These are phyloP conservation scores for Rhadina sibilatrix DNA, from an alignment of 2,113 vertebrate genomes.

Conservation along the genomic window DNA sequence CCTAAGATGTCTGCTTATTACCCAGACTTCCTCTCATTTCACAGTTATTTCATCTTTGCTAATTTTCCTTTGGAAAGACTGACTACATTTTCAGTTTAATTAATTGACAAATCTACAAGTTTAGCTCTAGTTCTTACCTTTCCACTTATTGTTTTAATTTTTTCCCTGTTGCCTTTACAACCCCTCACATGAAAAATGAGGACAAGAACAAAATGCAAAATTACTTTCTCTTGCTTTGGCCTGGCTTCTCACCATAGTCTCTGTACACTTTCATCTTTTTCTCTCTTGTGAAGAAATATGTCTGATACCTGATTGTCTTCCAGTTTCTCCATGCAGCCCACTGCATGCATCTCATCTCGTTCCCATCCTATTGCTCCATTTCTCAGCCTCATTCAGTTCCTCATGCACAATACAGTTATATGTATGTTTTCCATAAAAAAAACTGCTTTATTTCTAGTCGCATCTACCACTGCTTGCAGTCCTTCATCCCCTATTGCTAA, in stretches of 20 bases:
- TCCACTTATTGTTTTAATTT: neutral
- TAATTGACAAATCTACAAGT: neutral
- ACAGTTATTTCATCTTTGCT: neutral
- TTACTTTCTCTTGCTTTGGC: neutral
- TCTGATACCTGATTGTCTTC: neutral
- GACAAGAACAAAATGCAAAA: neutral
- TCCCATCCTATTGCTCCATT: neutral
- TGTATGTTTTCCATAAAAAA: neutral
- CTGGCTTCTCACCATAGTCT: neutral
- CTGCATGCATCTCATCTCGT: neutral
- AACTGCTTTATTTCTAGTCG: neutral
- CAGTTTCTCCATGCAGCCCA: neutral
- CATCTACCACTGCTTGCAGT: neutral
- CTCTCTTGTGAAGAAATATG: neutral
- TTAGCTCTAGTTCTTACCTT: neutral
- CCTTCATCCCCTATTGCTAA: neutral
- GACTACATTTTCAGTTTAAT: neutral
- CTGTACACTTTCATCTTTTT: neutral
- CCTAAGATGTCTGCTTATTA: neutral
- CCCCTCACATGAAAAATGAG: neutral
- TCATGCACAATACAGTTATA: neutral
- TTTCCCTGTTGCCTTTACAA: neutral
- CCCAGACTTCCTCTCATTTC: neutral
- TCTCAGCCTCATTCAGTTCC: neutral
- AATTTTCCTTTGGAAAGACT: neutral